Conservation (phyloP, 2,888 invertebrate species). For the Terebella lapidaria region DNA sequence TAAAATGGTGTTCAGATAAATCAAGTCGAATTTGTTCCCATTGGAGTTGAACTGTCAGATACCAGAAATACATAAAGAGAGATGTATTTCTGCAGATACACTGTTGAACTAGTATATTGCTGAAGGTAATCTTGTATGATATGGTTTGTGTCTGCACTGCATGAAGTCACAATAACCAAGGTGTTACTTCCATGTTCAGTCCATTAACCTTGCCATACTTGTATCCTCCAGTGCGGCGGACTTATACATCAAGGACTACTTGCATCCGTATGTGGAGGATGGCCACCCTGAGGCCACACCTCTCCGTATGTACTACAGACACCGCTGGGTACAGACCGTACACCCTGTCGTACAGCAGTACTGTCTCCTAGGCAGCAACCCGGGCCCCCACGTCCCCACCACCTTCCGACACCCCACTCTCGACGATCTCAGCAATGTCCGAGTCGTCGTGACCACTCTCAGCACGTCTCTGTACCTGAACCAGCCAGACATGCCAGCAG, state of each 20-base stretch:
- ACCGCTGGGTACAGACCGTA: slow-evolving; percentile 74
- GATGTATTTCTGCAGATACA: too few species aligned
- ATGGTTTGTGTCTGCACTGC: too few species aligned
- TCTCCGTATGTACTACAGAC: slow-evolving; percentile 73
- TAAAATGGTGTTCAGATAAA: background rate
- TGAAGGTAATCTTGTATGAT: too few species aligned
- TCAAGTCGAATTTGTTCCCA: too few species aligned
- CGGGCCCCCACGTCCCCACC: background rate
- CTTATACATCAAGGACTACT: slow-evolving; percentile 76
- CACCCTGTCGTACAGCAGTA: slow-evolving; percentile 68
- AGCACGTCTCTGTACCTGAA: slow-evolving; percentile 73
- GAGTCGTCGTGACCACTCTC: slow-evolving; percentile 74
- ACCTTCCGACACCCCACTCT: slow-evolving; percentile 66
- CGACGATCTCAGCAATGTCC: slow-evolving; percentile 67
- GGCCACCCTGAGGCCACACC: slow-evolving; percentile 67
- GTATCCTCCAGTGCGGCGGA: slow-evolving; percentile 73
- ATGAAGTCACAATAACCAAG: too few species aligned
- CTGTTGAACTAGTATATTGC: too few species aligned
- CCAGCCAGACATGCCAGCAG: background rate
- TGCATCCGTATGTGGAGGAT: slow-evolving; percentile 69
- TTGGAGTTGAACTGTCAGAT: too few species aligned
- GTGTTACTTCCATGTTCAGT: too few species aligned
- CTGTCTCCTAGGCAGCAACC: slow-evolving; percentile 54
- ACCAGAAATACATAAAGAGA: too few species aligned
- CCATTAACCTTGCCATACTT: too few species aligned